Evolutionary conservation across 2,888 invertebrate species (phyloP).

Genomic region (Eristalinus aeneus): DNA sequence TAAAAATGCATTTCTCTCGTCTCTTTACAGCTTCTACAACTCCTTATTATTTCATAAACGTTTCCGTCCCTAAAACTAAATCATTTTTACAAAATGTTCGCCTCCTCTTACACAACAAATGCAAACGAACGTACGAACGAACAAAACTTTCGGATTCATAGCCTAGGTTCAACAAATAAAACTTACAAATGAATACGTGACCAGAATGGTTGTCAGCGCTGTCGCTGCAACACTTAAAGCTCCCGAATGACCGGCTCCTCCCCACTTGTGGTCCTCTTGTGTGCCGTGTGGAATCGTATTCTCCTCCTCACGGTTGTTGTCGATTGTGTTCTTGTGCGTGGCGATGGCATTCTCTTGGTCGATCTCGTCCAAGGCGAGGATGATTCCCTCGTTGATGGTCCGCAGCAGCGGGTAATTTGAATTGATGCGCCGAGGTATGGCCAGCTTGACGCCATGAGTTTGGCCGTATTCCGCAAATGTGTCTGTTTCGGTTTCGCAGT

Average conservation of each 20-base stretch:
- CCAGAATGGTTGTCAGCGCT: conserved; percentile 61
- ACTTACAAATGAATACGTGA: conserved; percentile 64
- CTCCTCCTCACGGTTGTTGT: conserved; percentile 75
- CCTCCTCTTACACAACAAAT: conserved; percentile 41
- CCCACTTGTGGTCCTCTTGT: conserved; percentile 75
- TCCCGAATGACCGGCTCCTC: conserved; percentile 50
- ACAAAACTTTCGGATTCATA: conserved; percentile 50
- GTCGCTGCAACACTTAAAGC: conserved; percentile 55
- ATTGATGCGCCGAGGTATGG: conserved; percentile 76
- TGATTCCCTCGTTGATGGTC: conserved; percentile 86
- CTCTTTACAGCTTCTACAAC: conserved; percentile 1
- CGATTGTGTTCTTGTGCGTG: not conserved
- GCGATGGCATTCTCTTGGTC: conserved; percentile 79
- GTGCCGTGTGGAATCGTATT: conserved; percentile 80
- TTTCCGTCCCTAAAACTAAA: conserved; percentile 50
- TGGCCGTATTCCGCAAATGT: conserved; percentile 81
- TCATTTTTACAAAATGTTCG: conserved; percentile 51
- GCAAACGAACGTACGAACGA: conserved; percentile 4
- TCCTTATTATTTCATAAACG: conserved; percentile 46
- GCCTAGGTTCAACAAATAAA: conserved; percentile 57
- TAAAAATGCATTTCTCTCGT: not conserved
- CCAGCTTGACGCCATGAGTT: conserved; percentile 68
- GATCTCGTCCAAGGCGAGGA: conserved; percentile 81
- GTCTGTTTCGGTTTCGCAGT: conserved; percentile 82
- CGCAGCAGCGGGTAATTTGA: conserved; percentile 87